Percentiles rank a stretch among this genome's conserved stretches.
These are phyloP conservation scores for Sylvilagus floridanus DNA, from an alignment of 2,797 vertebrate genomes.

Conservation along the genomic window DNA sequence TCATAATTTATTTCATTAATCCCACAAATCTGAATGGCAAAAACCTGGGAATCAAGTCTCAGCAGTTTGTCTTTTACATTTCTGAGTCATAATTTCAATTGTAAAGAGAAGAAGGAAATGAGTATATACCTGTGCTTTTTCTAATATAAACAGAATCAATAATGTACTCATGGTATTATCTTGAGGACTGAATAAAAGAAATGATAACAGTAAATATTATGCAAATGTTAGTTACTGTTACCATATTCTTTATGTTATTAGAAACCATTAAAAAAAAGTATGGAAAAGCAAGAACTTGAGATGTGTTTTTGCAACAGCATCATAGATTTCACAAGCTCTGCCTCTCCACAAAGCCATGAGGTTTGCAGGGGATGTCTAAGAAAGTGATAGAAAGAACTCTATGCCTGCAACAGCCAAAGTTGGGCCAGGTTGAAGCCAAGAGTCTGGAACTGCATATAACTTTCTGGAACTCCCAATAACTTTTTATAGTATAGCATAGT, in stretches of 20 bases:
- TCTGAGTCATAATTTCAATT: background rate
- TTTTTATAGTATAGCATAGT: background rate
- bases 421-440: too few species aligned
- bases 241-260: constrained; percentile 15
- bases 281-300: background rate
- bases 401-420: too few species aligned
- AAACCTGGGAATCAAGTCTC: background rate
- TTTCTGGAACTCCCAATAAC: background rate
- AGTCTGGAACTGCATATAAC: too few species aligned
- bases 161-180: background rate
- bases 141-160: constrained; percentile 3
- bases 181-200: background rate
- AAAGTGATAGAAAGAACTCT: background rate
- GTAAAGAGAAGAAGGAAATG: background rate
- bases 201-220: background rate
- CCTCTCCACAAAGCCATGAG: background rate
- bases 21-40: background rate
- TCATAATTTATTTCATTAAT: constrained; percentile 45
- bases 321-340: background rate
- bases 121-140: background rate
- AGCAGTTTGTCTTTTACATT: background rate
- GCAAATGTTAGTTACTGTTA: background rate
- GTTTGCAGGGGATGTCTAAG: background rate
- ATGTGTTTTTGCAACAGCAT: background rate
- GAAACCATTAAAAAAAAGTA: background rate